Evolutionary conservation across 2,797 vertebrate genomes (phyloP).

Genomic region (Eospalax fontanierii): DNA sequence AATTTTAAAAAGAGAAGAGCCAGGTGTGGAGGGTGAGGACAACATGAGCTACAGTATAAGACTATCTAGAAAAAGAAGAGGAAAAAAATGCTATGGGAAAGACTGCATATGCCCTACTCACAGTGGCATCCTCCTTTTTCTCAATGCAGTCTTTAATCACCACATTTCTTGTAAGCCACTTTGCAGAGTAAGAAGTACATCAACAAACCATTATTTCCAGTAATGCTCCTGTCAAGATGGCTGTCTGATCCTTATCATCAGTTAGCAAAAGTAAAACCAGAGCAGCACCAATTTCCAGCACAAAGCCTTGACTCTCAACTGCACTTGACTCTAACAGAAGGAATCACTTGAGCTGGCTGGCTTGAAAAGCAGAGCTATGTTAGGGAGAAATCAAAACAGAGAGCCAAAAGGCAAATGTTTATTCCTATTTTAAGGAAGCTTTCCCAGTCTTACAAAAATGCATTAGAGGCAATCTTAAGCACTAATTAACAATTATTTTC

Average conservation of each 20-base stretch:
- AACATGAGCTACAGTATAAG: background rate
- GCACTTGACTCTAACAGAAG: background rate
- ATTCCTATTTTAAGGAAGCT: background rate
- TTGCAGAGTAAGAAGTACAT: background rate
- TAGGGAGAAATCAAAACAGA: background rate
- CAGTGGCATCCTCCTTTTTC: background rate
- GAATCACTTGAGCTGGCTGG: background rate
- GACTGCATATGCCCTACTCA: background rate
- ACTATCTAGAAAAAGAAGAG: background rate
- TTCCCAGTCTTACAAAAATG: background rate
- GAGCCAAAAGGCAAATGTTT: background rate
- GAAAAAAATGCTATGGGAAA: background rate
- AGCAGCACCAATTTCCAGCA: background rate
- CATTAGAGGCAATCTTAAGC: background rate
- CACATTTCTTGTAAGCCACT: background rate
- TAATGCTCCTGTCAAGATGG: background rate
- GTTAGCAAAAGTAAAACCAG: slow-evolving; percentile 5
- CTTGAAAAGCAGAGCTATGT: background rate
- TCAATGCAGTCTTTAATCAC: background rate
- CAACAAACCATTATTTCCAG: background rate
- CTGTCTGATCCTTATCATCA: background rate
- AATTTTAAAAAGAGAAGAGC: too few species aligned
- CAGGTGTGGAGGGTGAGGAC: background rate
- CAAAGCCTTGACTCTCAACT: background rate
- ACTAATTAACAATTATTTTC: too few species aligned